These are phyloP conservation scores for Triplophysa siluroides DNA, from an alignment of 2,113 vertebrate genomes.

Conservation along the genomic window DNA sequence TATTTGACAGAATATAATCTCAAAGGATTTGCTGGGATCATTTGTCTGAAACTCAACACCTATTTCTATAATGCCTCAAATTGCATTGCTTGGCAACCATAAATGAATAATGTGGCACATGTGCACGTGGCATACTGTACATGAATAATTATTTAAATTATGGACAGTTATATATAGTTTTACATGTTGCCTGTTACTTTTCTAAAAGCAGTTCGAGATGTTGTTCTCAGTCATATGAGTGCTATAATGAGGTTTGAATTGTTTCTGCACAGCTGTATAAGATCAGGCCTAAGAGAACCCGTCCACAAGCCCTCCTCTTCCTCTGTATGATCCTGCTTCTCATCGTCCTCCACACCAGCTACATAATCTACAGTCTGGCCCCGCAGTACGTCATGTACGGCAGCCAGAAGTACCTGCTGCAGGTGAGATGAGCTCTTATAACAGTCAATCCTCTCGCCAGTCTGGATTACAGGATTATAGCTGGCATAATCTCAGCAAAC, in stretches of 20 bases:
- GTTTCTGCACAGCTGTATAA: slow-evolving; percentile 85
- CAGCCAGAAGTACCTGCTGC: slow-evolving; percentile 91
- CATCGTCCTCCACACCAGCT: slow-evolving; percentile 95
- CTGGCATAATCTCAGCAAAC: slow-evolving; percentile 5
- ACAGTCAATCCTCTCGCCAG: slow-evolving; percentile 15
- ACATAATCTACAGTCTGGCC: slow-evolving; percentile 98
- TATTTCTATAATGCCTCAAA: too few species aligned
- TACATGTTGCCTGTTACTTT: neutral
- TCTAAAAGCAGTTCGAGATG: neutral
- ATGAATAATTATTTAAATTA: too few species aligned
- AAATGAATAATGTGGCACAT: too few species aligned
- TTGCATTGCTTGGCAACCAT: too few species aligned
- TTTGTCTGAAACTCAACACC: too few species aligned
- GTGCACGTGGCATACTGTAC: too few species aligned
- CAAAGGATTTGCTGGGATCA: too few species aligned
- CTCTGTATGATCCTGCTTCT: slow-evolving; percentile 97
- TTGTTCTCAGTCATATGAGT: neutral
- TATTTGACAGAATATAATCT: too few species aligned
- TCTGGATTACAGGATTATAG: slow-evolving; percentile 35
- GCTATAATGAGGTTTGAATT: neutral
- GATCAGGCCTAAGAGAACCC: slow-evolving; percentile 89
- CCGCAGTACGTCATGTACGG: slow-evolving; percentile 99
- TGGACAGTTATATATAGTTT: too few species aligned
- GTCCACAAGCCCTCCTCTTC: slow-evolving; percentile 94
- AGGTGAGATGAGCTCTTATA: slow-evolving; percentile 74